phyloP scores from a whole-genome alignment of 2,888 invertebrate species.

The Rhingia rostrata region DNA sequence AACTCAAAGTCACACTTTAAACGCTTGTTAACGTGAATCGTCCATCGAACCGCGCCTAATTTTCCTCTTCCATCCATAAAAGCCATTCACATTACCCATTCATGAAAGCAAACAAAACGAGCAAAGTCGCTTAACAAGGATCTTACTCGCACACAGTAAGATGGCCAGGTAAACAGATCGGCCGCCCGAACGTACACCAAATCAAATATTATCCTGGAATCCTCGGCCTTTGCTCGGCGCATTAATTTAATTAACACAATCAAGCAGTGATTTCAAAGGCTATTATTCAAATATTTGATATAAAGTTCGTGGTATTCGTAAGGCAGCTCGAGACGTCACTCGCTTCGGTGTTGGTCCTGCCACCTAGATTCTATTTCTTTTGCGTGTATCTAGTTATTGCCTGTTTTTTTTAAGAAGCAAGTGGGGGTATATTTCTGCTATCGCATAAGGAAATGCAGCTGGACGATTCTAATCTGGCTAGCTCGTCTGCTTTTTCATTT shows the following conservation, averaged over 20 bases:
- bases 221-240: constrained; percentile 45
- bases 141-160: constrained; percentile 28
- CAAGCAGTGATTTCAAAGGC: constrained; percentile 68
- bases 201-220: constrained; percentile 74
- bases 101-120: constrained; percentile 71
- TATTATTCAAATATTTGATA: constrained; percentile 76
- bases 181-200: constrained; percentile 40
- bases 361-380: too few relatives aligned
- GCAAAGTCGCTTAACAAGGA: constrained; percentile 70
- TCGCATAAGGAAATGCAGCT: too few relatives aligned
- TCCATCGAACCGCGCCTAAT: constrained; percentile 75
- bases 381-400: too few relatives aligned
- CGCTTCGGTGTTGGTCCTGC: constrained; percentile 36
- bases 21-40: constrained; percentile 75
- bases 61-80: constrained; percentile 74
- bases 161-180: constrained; percentile 54
- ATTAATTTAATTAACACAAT: constrained; percentile 75
- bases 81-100: constrained; percentile 74
- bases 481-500: too few relatives aligned
- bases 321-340: constrained; percentile 22
- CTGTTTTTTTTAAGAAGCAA: too few relatives aligned
- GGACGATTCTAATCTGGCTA: too few relatives aligned
- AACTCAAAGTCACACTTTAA: constrained; percentile 74
- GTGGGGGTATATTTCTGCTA: too few relatives aligned
- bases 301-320: constrained; percentile 71